Conservation (phyloP, 1,140 invertebrate species). For the Philaenus spumarius region DNA sequence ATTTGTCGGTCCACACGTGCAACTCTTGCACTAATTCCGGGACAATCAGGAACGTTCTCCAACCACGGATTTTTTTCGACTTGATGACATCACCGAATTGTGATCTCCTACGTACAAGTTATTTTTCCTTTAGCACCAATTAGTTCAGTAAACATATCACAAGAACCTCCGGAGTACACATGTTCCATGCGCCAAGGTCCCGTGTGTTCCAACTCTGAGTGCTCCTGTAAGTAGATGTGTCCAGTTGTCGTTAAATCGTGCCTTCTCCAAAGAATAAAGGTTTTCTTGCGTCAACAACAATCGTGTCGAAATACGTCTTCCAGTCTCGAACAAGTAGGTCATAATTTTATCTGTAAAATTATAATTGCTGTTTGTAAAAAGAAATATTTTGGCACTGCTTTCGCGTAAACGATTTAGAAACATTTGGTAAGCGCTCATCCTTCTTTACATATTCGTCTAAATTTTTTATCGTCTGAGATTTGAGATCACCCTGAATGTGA, state of each 20-base stretch:
- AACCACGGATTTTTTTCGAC: slow-evolving; percentile 96
- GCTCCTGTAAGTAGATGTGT: slow-evolving; percentile 89
- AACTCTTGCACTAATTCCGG: slow-evolving; percentile 96
- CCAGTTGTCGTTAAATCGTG: slow-evolving; percentile 90
- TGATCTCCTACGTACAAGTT: slow-evolving; percentile 99
- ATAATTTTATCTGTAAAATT: slow-evolving; percentile 94
- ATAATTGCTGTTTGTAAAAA: slow-evolving; percentile 96
- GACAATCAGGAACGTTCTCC: slow-evolving; percentile 97
- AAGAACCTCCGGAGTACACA: slow-evolving; percentile 76
- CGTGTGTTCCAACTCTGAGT: slow-evolving; percentile 73
- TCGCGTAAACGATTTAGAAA: slow-evolving; percentile 80
- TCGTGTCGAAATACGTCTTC: slow-evolving; percentile 95
- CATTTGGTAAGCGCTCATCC: slow-evolving; percentile 82
- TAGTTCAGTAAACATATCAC: slow-evolving; percentile 94
- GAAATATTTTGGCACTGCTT: slow-evolving; percentile 88
- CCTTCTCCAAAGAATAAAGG: slow-evolving; percentile 96
- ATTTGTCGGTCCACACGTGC: slow-evolving; percentile 97
- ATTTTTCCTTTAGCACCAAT: slow-evolving; percentile 95
- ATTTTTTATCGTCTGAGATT: slow-evolving; percentile 84
- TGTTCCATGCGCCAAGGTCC: slow-evolving; percentile 73
- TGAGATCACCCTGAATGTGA: slow-evolving; percentile 82
- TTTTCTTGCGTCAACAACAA: slow-evolving; percentile 95
- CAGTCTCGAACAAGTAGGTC: slow-evolving; percentile 91
- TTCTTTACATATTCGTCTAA: slow-evolving; percentile 91
- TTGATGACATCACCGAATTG: slow-evolving; percentile 98